phyloP scores from a whole-genome alignment of 2,797 vertebrate genomes.

The Thalassophryne amazonica region DNA sequence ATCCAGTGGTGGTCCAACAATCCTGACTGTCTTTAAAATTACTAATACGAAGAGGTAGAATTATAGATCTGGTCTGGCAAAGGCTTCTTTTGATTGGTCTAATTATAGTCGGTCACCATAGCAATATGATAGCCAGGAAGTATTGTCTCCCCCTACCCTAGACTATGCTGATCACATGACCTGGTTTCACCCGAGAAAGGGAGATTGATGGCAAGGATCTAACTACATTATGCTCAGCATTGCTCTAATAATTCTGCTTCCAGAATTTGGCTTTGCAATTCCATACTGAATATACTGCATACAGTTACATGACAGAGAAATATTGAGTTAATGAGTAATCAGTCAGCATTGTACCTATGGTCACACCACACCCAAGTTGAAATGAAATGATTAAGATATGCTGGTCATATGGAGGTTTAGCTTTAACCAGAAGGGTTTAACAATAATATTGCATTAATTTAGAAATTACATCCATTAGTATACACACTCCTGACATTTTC shows the following conservation, averaged over 20 bases:
- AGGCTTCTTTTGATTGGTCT: slow-evolving; percentile 51
- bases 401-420: no score
- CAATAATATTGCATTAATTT: no score
- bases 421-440: no score
- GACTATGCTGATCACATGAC: slow-evolving; percentile 28
- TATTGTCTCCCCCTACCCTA: slow-evolving; percentile 39
- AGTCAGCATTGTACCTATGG: no score
- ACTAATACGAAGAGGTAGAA: slow-evolving; percentile 38
- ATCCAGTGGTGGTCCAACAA: background rate
- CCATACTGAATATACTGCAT: no score
- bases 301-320: no score
- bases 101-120: slow-evolving; percentile 58
- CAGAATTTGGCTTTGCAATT: background rate
- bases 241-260: background rate
- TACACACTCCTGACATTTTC: no score
- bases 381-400: no score
- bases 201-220: slow-evolving; percentile 41
- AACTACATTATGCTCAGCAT: slow-evolving; percentile 34
- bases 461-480: background rate
- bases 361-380: no score
- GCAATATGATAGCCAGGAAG: slow-evolving; percentile 67
- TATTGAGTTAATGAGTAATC: no score
- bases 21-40: slow-evolving; percentile 31
- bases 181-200: slow-evolving; percentile 39
- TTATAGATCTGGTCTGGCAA: slow-evolving; percentile 47